phyloP scores from a whole-genome alignment of 2,888 invertebrate species.

The Mythimna albipuncta region DNA sequence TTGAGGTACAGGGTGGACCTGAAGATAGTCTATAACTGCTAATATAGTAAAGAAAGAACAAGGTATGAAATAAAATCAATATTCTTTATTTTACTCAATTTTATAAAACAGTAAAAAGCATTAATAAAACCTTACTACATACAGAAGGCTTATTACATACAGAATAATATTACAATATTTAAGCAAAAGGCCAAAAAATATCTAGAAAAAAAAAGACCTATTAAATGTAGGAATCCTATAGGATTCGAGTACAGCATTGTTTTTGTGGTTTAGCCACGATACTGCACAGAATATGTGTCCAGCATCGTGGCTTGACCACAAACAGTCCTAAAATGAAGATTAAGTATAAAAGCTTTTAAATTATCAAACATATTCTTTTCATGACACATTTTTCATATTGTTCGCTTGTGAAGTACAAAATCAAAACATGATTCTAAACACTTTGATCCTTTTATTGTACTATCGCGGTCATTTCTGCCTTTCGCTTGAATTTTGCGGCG shows the following conservation, averaged over 20 bases:
- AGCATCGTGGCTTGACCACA: background rate
- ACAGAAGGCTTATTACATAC: background rate
- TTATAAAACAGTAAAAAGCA: conserved; percentile 14
- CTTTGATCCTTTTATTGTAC: background rate
- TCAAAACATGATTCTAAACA: background rate
- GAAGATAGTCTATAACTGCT: background rate
- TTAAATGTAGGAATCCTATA: background rate
- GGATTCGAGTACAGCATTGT: too few species aligned
- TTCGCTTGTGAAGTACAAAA: background rate
- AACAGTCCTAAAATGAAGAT: background rate
- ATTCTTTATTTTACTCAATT: conserved; percentile 4
- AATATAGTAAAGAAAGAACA: background rate
- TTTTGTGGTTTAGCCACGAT: too few species aligned
- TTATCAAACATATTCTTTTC: background rate
- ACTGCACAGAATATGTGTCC: background rate
- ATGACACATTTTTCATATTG: background rate
- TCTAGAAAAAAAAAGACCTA: background rate
- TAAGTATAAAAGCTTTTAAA: background rate
- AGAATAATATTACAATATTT: background rate
- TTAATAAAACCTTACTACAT: background rate
- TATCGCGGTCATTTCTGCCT: too few species aligned
- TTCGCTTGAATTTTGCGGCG: too few species aligned
- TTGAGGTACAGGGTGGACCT: too few species aligned
- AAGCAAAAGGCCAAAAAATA: background rate
- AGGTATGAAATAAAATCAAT: background rate